Conservation (phyloP, 2,888 invertebrate genomes). For the Epiblema foenella region DNA sequence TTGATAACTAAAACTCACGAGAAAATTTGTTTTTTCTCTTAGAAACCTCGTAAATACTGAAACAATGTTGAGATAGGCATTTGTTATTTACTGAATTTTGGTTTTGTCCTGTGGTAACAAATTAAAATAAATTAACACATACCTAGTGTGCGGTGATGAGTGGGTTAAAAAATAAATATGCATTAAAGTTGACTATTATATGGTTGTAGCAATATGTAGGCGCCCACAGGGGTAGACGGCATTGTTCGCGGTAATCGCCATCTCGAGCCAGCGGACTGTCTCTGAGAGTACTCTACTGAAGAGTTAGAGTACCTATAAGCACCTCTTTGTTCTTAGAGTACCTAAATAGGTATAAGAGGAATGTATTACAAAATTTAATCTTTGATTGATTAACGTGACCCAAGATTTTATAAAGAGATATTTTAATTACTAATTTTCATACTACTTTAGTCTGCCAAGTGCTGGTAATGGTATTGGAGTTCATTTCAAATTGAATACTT, state of each 20-base stretch:
- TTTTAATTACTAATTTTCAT: background rate
- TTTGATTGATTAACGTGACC: background rate
- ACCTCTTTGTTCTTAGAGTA: background rate
- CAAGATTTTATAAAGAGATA: background rate
- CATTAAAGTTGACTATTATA: too few relatives aligned
- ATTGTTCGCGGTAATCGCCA: slow-evolving; percentile 14
- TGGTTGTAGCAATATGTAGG: background rate
- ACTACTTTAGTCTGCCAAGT: background rate
- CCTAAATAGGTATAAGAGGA: background rate
- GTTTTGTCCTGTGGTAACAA: too few relatives aligned
- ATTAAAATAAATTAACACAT: too few relatives aligned
- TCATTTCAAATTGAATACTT: slow-evolving; percentile 15
- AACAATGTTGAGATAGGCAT: too few relatives aligned
- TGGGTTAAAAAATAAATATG: too few relatives aligned
- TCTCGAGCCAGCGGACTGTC: background rate
- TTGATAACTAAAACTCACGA: too few relatives aligned
- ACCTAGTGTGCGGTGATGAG: too few relatives aligned
- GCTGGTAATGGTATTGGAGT: background rate
- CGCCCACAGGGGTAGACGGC: background rate
- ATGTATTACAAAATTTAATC: background rate
- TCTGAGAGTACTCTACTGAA: slow-evolving; percentile 1
- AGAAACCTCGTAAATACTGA: too few relatives aligned
- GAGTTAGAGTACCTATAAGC: background rate
- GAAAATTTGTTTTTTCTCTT: too few relatives aligned
- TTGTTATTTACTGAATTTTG: too few relatives aligned